A percentile compares a stretch with the other conserved stretches of the same genome.
Evolutionary conservation across 2,113 vertebrate species (phyloP).

Genomic region (Campylorhamphus procurvoides): DNA sequence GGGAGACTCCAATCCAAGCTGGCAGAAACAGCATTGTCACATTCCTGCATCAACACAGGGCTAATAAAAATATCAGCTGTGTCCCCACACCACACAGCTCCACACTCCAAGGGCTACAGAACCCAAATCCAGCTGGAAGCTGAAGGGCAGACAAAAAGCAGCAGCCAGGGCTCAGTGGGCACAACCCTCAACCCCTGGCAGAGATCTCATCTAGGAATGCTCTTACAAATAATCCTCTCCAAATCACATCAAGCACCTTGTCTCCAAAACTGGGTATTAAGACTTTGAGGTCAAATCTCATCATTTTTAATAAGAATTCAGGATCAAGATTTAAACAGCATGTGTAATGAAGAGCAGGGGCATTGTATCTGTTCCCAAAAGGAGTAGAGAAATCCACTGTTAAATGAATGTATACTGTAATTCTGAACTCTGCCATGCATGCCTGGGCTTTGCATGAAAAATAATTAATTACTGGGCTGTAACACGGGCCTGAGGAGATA

Average conservation of each 20-base stretch:
- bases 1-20: neutral
- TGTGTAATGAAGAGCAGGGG: conserved; percentile 26
- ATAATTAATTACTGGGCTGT: conserved; percentile 33
- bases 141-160: neutral
- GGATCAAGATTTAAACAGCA: conserved; percentile 53
- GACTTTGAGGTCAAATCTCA: conserved; percentile 60
- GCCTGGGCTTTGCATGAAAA: conserved; percentile 28
- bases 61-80: conserved; percentile 28
- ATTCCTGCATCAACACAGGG: neutral
- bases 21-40: neutral
- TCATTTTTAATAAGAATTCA: conserved; percentile 56
- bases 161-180: neutral
- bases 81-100: neutral
- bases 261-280: conserved; percentile 59
- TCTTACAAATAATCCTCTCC: conserved; percentile 63
- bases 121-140: neutral
- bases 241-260: conserved; percentile 56
- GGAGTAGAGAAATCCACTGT: neutral
- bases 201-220: conserved; percentile 32
- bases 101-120: neutral
- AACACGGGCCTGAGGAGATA: neutral
- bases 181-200: neutral
- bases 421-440: conserved; percentile 22
- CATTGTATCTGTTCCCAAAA: conserved; percentile 54
- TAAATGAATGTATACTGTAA: conserved; percentile 36